Evolutionary conservation across 2,888 invertebrate genomes (phyloP).

Genomic region (Apodemia duryi): DNA sequence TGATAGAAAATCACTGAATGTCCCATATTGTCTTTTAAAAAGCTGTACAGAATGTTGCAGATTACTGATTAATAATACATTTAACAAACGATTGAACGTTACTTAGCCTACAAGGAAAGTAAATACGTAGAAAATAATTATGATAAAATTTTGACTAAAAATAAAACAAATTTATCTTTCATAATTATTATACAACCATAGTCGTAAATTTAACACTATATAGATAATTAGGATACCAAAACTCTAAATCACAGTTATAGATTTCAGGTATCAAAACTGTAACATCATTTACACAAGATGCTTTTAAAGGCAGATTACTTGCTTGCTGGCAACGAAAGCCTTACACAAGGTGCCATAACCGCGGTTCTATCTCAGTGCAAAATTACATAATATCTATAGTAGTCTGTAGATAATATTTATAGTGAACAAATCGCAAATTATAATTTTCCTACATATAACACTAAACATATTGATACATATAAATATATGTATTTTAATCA

Average conservation of each 20-base stretch:
- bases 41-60: conserved; percentile 32
- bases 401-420: too few species aligned
- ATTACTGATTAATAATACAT: conserved; percentile 32
- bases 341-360: not conserved
- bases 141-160: conserved; percentile 30
- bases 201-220: conserved; percentile 36
- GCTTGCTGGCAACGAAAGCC: not conserved
- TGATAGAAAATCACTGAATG: conserved; percentile 32
- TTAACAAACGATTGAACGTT: conserved; percentile 26
- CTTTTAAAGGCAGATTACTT: conserved; percentile 3
- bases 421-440: conserved; percentile 1
- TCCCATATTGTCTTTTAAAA: conserved; percentile 34
- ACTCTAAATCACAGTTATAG: conserved; percentile 42
- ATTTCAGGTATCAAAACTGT: conserved; percentile 49
- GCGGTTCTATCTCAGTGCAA: not conserved
- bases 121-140: conserved; percentile 33
- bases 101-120: conserved; percentile 32
- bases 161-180: conserved; percentile 31
- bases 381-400: too few species aligned
- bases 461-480: not conserved
- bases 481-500: not conserved
- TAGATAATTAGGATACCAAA: conserved; percentile 36
- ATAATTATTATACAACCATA: conserved; percentile 36
- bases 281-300: conserved; percentile 39
- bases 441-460: not conserved